These are phyloP conservation scores for Andrena hattorfiana DNA, from an alignment of 2,888 invertebrate species.

Conservation along the genomic window DNA sequence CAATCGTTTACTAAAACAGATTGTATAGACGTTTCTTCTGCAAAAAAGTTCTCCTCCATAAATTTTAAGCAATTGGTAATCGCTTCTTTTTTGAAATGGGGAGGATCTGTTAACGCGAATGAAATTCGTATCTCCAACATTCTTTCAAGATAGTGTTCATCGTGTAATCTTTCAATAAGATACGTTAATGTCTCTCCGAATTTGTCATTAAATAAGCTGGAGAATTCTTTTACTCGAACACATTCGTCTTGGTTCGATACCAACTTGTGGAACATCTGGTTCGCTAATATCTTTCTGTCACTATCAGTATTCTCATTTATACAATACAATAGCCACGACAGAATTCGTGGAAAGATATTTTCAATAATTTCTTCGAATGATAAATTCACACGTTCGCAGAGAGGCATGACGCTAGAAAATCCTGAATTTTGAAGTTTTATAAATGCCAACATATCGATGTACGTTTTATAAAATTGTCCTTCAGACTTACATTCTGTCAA, in stretches of 20 bases:
- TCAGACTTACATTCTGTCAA: constrained; percentile 83
- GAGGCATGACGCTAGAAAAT: constrained; percentile 70
- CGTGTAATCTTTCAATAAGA: constrained; percentile 80
- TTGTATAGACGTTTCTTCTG: constrained; percentile 83
- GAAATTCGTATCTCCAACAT: constrained; percentile 83
- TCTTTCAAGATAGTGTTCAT: constrained; percentile 84
- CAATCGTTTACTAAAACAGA: constrained; percentile 78
- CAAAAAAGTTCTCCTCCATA: constrained; percentile 85
- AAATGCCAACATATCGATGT: constrained; percentile 84
- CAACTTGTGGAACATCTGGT: constrained; percentile 72
- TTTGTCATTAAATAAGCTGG: constrained; percentile 76
- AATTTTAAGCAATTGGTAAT: constrained; percentile 85
- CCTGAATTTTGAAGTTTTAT: constrained; percentile 83
- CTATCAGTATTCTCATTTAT: constrained; percentile 67
- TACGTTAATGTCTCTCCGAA: constrained; percentile 81
- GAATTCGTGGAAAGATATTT: constrained; percentile 74
- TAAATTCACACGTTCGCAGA: constrained; percentile 77
- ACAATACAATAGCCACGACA: constrained; percentile 70
- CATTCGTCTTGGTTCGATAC: constrained; percentile 76
- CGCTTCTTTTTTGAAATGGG: constrained; percentile 84
- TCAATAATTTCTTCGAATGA: constrained; percentile 77
- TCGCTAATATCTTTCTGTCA: constrained; percentile 61
- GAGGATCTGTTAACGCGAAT: constrained; percentile 82
- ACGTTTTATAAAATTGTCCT: constrained; percentile 84
- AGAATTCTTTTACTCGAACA: constrained; percentile 70